A percentile compares a stretch with the other conserved stretches of the same genome.
Conservation (phyloP, 2,797 vertebrate genomes). For the Gymnothorax reevesii region DNA sequence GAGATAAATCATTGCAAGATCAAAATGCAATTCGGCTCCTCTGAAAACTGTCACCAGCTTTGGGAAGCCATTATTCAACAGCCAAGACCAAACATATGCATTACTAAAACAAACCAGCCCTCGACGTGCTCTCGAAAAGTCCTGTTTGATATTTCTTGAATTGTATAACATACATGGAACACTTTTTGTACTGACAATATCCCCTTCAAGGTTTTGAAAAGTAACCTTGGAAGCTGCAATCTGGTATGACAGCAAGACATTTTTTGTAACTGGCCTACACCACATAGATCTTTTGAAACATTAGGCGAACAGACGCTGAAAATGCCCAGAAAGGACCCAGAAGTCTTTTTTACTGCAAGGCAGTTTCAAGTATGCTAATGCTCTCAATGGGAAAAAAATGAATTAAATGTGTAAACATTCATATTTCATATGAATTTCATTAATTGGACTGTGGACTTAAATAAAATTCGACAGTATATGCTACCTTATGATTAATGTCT, state of each 20-base stretch:
- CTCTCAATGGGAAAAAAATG: neutral
- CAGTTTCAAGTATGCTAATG: neutral
- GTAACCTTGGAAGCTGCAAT: neutral
- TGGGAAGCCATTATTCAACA: neutral
- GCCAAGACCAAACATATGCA: neutral
- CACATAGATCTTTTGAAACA: neutral
- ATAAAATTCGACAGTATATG: neutral
- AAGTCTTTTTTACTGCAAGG: neutral
- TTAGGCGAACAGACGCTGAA: neutral
- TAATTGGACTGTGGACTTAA: neutral
- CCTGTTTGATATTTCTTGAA: neutral
- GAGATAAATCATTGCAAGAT: neutral
- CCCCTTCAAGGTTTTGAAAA: neutral
- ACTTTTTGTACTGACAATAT: neutral
- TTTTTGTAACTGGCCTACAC: neutral
- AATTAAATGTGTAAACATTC: neutral
- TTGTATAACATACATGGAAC: neutral
- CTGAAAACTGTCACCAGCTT: neutral
- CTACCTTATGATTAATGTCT: slow-evolving; percentile 13
- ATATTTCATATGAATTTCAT: neutral
- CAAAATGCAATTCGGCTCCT: neutral
- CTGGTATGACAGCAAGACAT: neutral
- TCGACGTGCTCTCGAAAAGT: too few relatives aligned
- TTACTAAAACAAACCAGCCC: neutral
- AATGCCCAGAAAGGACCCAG: neutral